phyloP scores from a whole-genome alignment of 2,113 vertebrate genomes.

The Stigmatopora nigra region DNA sequence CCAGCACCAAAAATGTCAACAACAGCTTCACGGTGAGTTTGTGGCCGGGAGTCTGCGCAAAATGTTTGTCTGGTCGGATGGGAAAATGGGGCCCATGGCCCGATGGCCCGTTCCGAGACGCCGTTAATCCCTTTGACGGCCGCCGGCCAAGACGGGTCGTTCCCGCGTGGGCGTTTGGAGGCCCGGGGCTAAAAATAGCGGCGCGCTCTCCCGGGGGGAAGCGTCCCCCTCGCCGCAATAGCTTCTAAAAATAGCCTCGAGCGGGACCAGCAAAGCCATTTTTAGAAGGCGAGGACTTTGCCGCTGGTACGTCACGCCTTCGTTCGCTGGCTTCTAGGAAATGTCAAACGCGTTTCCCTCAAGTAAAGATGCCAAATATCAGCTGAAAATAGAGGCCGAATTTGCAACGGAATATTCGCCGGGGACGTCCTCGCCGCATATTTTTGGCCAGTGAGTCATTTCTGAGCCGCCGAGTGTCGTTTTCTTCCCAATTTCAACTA shows the following conservation, averaged over 20 bases:
- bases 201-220: slow-evolving; percentile 29
- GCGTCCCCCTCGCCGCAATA: slow-evolving; percentile 25
- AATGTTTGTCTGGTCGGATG: not conserved
- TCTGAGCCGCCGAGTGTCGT: too few species aligned
- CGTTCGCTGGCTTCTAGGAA: slow-evolving; percentile 3
- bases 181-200: slow-evolving; percentile 58
- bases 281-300: slow-evolving; percentile 44
- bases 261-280: slow-evolving; percentile 42
- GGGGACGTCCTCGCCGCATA: too few species aligned
- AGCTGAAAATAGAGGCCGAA: not conserved
- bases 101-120: not conserved
- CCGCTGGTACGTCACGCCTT: slow-evolving; percentile 2
- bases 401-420: not conserved
- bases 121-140: slow-evolving; percentile 41
- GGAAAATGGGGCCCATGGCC: not conserved
- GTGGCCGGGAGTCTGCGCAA: not conserved
- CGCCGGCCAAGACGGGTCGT: slow-evolving; percentile 39
- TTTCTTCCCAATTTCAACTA: too few species aligned
- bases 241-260: slow-evolving; percentile 62
- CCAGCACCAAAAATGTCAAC: slow-evolving; percentile 99
- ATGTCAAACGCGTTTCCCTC: not conserved
- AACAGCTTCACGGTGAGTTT: slow-evolving; percentile 96
- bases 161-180: slow-evolving; percentile 41
- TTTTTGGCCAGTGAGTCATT: not conserved
- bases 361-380: not conserved